Conservation (phyloP, 2,888 invertebrate genomes). For the Microctonus aethiopoides region DNA sequence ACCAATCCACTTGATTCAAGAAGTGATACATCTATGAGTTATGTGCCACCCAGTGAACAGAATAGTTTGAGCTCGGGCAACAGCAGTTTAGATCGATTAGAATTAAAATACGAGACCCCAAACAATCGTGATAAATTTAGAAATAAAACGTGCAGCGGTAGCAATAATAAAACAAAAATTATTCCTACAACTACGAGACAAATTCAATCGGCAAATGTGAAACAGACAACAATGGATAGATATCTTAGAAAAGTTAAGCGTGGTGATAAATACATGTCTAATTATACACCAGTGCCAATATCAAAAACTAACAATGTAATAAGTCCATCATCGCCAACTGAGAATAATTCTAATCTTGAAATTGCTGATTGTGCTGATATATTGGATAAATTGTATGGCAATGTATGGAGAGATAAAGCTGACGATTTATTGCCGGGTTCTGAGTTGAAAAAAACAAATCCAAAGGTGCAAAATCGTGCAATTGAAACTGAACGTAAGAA, state of each 20-base stretch:
- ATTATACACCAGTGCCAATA: slow-evolving; percentile 8
- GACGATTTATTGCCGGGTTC: slow-evolving; percentile 48
- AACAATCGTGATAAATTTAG: slow-evolving; percentile 58
- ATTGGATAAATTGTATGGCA: slow-evolving; percentile 70
- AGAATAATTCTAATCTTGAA: slow-evolving; percentile 22
- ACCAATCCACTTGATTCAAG: slow-evolving; percentile 48
- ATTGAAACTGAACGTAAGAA: slow-evolving; percentile 57
- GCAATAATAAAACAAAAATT: background rate
- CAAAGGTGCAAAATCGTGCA: slow-evolving; percentile 41
- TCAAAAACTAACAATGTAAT: slow-evolving; percentile 2
- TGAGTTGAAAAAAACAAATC: slow-evolving; percentile 50
- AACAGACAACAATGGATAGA: slow-evolving; percentile 40
- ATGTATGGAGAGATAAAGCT: slow-evolving; percentile 69
- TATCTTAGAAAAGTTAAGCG: slow-evolving; percentile 34
- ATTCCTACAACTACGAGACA: background rate
- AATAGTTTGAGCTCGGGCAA: slow-evolving; percentile 58
- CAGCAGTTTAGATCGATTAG: slow-evolving; percentile 62
- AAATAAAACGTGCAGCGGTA: background rate
- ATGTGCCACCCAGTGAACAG: slow-evolving; percentile 49
- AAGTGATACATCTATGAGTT: slow-evolving; percentile 53
- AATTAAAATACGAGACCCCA: slow-evolving; percentile 62
- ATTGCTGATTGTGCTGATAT: slow-evolving; percentile 58
- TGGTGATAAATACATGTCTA: slow-evolving; percentile 1
- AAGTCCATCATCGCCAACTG: background rate
- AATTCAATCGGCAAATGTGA: slow-evolving; percentile 9